Evolutionary conservation across 2,797 vertebrate genomes (phyloP), one percentile per base, ranked within the genome.

Genomic region (Danio choprae): DNA sequence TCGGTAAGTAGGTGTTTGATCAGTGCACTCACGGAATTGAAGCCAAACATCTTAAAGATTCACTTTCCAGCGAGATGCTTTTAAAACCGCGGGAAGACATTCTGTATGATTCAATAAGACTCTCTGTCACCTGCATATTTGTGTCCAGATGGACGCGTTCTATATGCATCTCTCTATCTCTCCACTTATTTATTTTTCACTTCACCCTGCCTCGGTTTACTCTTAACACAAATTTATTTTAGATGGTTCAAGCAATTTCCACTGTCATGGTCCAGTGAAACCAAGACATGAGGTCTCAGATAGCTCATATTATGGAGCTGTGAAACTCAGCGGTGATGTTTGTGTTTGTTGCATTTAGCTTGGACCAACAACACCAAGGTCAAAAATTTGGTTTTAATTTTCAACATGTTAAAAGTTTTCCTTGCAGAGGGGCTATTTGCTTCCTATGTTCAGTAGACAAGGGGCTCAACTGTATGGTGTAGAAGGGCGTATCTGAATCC

Each of bases 141-240:
- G 36, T 11, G 65, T 41, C 58, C 51, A 58, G 62, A 40, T 67
- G 44, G 46, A 69, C 48, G 22, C 62, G 77, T 36, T 18, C 46
- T 51, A 15, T 60, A 53, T 44, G 56, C 59, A 29, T 44, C 40
- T 48, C 4, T 68, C 29, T 67, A 53, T 36, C 60, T 48, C 48
- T n/a, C 36, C 53, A 5, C 4, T 51, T 43, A 20, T 71, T 50
- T 58, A 20, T 41, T 60, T 74, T 67, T 68, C 59, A 62, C 22
- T 59, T 73, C 18, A 11, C 8, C n/a, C 56, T 55, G 15, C 56
- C 43, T 50, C 36, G 6, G 44, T 64, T 64, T 81, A 53, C 40
- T 74, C 69, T 48, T 67, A 72, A 78, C 56, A 74, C 59, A 83
- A 44, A 74, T 74, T 74, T 67, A 62, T 79, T 64, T 83, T 55